phyloP scores from a whole-genome alignment of 2,888 invertebrate species.

The Hypomecis punctinalis region DNA sequence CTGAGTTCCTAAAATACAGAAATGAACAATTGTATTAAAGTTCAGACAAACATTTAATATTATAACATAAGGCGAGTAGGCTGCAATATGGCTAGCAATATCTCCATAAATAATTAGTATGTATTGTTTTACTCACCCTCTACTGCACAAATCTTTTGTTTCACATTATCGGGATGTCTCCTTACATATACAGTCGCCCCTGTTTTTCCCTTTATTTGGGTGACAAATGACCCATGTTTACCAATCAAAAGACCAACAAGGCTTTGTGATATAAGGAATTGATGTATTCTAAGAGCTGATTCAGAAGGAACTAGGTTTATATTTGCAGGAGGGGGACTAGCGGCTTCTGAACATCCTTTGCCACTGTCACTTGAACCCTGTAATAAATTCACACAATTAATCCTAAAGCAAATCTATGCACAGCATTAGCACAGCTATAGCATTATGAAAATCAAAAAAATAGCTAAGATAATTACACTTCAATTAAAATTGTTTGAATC shows the following conservation, averaged over 20 bases:
- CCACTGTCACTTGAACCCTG: slow-evolving; percentile 93
- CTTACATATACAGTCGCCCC: slow-evolving; percentile 92
- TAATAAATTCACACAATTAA: slow-evolving; percentile 40
- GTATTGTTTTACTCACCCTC: slow-evolving; percentile 85
- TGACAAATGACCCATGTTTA: slow-evolving; percentile 92
- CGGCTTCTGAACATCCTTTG: slow-evolving; percentile 90
- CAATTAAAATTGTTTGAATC: too few relatives aligned
- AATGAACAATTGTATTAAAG: not conserved
- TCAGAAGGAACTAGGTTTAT: slow-evolving; percentile 80
- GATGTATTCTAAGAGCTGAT: slow-evolving; percentile 84
- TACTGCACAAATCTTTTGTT: slow-evolving; percentile 93
- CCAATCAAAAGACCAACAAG: slow-evolving; percentile 96
- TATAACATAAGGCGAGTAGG: not conserved
- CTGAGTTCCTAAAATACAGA: slow-evolving; percentile 85
- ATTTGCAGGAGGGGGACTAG: slow-evolving; percentile 88
- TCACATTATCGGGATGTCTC: slow-evolving; percentile 89
- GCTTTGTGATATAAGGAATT: slow-evolving; percentile 90
- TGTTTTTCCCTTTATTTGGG: slow-evolving; percentile 90
- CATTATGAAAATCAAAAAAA: too few relatives aligned
- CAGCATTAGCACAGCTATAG: too few relatives aligned
- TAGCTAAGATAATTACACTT: too few relatives aligned
- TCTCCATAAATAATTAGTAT: not conserved
- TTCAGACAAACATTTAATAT: not conserved
- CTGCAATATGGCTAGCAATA: too few relatives aligned
- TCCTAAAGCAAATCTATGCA: slow-evolving; percentile 2